These are phyloP conservation scores for Macrochelys suwanniensis DNA, from an alignment of 2,797 vertebrate genomes.

Conservation along the genomic window DNA sequence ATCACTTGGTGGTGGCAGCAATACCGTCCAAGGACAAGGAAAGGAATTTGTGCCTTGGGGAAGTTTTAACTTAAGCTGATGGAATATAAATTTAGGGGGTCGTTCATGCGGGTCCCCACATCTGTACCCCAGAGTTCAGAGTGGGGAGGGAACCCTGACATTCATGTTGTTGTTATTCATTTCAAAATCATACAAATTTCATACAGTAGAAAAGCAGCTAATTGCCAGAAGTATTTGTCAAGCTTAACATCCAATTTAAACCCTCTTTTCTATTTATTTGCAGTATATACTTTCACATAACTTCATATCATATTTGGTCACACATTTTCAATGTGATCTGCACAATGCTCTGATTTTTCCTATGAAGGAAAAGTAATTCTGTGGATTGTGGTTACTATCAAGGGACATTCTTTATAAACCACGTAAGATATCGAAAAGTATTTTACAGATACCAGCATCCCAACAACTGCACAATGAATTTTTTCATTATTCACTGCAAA, in stretches of 20 bases:
- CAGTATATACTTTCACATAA: not conserved
- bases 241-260: not conserved
- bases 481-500: not conserved
- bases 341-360: not conserved
- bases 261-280: not conserved
- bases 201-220: not conserved
- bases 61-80: too few species aligned
- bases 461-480: not conserved
- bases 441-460: not conserved
- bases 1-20: too few species aligned
- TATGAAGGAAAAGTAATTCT: not conserved
- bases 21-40: too few species aligned
- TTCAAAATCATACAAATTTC: slow-evolving; percentile 22
- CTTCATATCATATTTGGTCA: not conserved
- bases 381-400: not conserved
- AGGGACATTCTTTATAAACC: not conserved
- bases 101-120: too few species aligned
- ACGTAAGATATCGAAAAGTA: not conserved
- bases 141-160: too few species aligned
- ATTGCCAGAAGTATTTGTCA: not conserved
- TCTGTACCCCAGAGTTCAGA: too few species aligned
- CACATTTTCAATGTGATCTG: not conserved
- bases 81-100: too few species aligned
- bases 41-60: too few species aligned
- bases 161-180: not conserved